These are phyloP conservation scores for Plebejus melissa DNA, from an alignment of 2,888 invertebrate genomes.

Conservation along the genomic window DNA sequence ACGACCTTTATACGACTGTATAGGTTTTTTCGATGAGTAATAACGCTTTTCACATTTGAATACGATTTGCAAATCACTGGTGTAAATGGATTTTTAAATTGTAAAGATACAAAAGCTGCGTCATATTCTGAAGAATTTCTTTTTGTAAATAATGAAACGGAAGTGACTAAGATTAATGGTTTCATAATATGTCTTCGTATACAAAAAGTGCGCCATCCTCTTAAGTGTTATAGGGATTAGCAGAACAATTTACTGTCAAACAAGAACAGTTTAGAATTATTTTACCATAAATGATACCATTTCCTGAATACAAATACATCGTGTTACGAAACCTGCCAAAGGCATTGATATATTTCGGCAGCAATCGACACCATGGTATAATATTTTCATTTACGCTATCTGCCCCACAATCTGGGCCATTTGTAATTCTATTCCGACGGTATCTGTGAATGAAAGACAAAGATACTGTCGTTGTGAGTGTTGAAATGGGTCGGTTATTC, in stretches of 20 bases:
- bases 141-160: not conserved
- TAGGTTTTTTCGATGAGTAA: conserved; percentile 11
- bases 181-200: not conserved
- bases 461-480: conserved; percentile 32
- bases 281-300: not conserved
- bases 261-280: not conserved
- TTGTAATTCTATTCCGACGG: conserved; percentile 27
- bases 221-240: too few species aligned
- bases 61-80: conserved; percentile 11
- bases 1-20: not conserved
- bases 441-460: conserved; percentile 29
- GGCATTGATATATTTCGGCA: conserved; percentile 12
- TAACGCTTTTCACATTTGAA: not conserved
- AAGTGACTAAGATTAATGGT: not conserved
- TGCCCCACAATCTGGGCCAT: conserved; percentile 22
- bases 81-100: conserved; percentile 6
- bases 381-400: conserved; percentile 26
- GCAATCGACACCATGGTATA: conserved; percentile 9
- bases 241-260: not conserved
- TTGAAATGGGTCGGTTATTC: conserved; percentile 31
- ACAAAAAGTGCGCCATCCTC: not conserved
- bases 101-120: conserved; percentile 7
- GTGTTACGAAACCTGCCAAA: not conserved
- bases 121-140: not conserved
- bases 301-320: conserved; percentile 5